Base-by-base conservation (phyloP, 2,797 vertebrate genomes). In the Triplophysa yarkandensis region DNA sequence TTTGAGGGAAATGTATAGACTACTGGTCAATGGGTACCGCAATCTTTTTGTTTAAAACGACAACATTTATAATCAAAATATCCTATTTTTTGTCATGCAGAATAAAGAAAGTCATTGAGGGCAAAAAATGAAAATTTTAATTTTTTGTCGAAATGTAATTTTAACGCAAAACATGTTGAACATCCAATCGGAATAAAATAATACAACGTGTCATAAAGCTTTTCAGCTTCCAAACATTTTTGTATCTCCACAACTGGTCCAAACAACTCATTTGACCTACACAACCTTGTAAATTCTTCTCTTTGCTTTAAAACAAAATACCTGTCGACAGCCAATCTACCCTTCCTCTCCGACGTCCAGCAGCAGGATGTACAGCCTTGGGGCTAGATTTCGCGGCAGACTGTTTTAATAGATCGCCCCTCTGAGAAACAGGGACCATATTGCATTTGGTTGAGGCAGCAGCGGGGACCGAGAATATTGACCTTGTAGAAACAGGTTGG, bases 401-500 rank as follows among this genome's bases (percentile, higher is more conserved):
- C 30, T 17, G 30, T 46, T 67, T 71, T 61, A 71, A 71, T 62
- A 32, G 48, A 60, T 43, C 61, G n/a, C 17, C 25, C 14, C 25
- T 54, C 54, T 28, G 44, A 72, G 41, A 57, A 61, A 34, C 64
- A 60, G 39, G 41, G 61, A 68, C 30, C 69, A 69, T 61, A 69
- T 69, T 73, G 71, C 21, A 25, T 46, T 17, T 17, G 34, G 14
- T 10, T 54, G 58, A 66, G 68, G 61, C 65, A 46, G 62, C 74
- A 68, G 74, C 74, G 61, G 74, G 80, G 48, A 57, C 19, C 7
- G 46, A 69, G 34, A 50, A 17, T 44, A 41, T 21, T 67, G 80
- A 82, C 80, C 80, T 82, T 77, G 80, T 74, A 73, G 69, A 54
- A 68, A 65, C 80, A 74, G 77, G 69, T 55, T 74, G 80, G 23